Conservation (phyloP, 2,888 invertebrate species). For the Phanerotoma sp. region DNA sequence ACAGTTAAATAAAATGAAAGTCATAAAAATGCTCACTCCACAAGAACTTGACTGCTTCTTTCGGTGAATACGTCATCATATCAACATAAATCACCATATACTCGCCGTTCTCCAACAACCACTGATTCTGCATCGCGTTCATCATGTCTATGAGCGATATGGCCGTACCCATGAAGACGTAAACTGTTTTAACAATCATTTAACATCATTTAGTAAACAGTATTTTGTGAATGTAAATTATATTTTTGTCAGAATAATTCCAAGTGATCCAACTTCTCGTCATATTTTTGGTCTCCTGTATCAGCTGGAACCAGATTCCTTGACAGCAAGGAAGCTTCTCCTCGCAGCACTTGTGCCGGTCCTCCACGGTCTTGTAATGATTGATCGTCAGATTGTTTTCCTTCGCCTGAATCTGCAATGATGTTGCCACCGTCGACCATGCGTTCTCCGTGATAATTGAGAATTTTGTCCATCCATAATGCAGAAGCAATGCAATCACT, state of each 20-base stretch:
- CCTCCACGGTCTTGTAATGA: conserved; percentile 70
- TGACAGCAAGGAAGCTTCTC: conserved; percentile 75
- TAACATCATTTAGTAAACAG: not conserved
- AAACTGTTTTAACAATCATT: conserved; percentile 65
- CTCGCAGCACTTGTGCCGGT: conserved; percentile 76
- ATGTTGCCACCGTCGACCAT: conserved; percentile 80
- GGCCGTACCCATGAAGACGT: conserved; percentile 89
- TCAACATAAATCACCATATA: conserved; percentile 96
- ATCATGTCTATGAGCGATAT: conserved; percentile 86
- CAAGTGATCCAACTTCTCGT: conserved; percentile 68
- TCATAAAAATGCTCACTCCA: conserved; percentile 66
- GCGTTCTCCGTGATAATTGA: conserved; percentile 82
- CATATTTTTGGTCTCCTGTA: conserved; percentile 81
- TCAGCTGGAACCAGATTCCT: conserved; percentile 80
- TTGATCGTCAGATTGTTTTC: conserved; percentile 82
- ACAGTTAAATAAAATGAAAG: conserved; percentile 1
- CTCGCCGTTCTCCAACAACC: conserved; percentile 86
- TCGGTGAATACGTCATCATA: conserved; percentile 80
- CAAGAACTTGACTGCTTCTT: conserved; percentile 77
- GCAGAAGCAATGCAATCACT: conserved; percentile 83
- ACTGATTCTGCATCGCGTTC: conserved; percentile 85
- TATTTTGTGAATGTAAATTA: conserved; percentile 5
- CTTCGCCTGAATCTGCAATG: conserved; percentile 74
- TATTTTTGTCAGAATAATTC: not conserved
- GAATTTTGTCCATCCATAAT: conserved; percentile 94